Evolutionary conservation across 2,888 invertebrate genomes (phyloP).

Genomic region (Paralinhomoeus sp.): DNA sequence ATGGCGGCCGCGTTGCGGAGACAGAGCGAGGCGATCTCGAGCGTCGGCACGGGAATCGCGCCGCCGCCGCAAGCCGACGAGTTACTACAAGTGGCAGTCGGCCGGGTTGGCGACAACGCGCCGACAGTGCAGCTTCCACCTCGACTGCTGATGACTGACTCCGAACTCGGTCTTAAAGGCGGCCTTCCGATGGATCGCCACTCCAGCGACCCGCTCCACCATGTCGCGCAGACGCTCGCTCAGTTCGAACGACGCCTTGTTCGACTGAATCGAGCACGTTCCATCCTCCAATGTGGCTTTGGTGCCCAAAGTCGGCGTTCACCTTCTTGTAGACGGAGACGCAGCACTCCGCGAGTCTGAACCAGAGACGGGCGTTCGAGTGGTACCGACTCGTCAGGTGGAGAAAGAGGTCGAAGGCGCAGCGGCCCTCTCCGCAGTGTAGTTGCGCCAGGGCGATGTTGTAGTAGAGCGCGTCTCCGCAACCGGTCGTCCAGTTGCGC

Average conservation of each 20-base stretch:
- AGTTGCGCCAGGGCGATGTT: conserved; percentile 62
- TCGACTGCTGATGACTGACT: too few relatives aligned
- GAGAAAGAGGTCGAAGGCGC: conserved; percentile 71
- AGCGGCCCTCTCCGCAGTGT: conserved; percentile 48
- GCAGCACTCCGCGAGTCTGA: conserved; percentile 65
- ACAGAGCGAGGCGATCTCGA: conserved; percentile 71
- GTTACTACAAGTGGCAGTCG: too few relatives aligned
- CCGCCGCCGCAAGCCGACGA: too few relatives aligned
- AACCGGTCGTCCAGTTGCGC: too few relatives aligned
- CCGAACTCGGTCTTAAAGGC: not conserved
- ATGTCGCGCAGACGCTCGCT: not conserved
- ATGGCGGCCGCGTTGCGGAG: conserved; percentile 49
- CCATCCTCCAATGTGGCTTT: not conserved
- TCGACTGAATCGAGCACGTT: not conserved
- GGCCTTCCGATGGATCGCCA: not conserved
- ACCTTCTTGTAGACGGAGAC: conserved; percentile 29
- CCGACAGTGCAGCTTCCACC: too few relatives aligned
- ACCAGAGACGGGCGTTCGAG: conserved; percentile 68
- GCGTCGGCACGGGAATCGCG: conserved; percentile 59
- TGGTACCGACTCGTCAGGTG: conserved; percentile 62
- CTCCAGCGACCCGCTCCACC: not conserved
- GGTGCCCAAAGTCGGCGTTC: not conserved
- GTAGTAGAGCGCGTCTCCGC: not conserved
- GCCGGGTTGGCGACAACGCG: too few relatives aligned
- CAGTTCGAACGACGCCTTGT: not conserved